phyloP scores from a whole-genome alignment of 1,140 invertebrate genomes.

The Lordiphosa mommai region DNA sequence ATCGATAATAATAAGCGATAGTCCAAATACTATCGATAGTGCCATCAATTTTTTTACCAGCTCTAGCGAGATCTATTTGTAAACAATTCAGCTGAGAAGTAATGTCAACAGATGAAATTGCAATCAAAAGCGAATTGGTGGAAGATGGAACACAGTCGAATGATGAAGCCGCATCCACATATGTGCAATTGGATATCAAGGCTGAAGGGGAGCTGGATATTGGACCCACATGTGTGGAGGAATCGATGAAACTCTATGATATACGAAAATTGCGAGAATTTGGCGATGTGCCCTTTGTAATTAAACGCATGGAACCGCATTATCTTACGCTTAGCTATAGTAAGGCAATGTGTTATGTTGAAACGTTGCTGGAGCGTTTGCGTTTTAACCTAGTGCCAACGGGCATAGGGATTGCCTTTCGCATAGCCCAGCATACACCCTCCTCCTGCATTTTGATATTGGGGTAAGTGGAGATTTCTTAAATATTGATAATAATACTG shows the following conservation, averaged over 20 bases:
- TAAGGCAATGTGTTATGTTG: constrained; percentile 17
- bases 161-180: background rate
- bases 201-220: background rate
- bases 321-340: constrained; percentile 43
- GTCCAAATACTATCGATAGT: too few relatives aligned
- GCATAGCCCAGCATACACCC: constrained; percentile 49
- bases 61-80: too few relatives aligned
- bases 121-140: constrained; percentile 12
- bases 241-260: constrained; percentile 34
- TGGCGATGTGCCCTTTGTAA: constrained; percentile 45
- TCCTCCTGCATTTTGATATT: constrained; percentile 51
- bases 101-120: constrained; percentile 14
- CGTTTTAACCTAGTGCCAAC: constrained; percentile 24
- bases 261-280: constrained; percentile 27
- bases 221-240: background rate
- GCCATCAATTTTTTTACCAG: too few relatives aligned
- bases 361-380: constrained; percentile 25
- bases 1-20: too few relatives aligned
- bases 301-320: constrained; percentile 51
- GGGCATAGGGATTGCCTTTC: constrained; percentile 46
- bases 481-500: background rate
- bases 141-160: background rate
- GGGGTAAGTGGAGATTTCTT: constrained; percentile 25
- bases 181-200: background rate
- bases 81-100: too few relatives aligned